Percentiles rank a stretch among this genome's conserved stretches.
These are phyloP conservation scores for Halichoerus grypus DNA, from an alignment of 2,113 vertebrate species.

Conservation along the genomic window DNA sequence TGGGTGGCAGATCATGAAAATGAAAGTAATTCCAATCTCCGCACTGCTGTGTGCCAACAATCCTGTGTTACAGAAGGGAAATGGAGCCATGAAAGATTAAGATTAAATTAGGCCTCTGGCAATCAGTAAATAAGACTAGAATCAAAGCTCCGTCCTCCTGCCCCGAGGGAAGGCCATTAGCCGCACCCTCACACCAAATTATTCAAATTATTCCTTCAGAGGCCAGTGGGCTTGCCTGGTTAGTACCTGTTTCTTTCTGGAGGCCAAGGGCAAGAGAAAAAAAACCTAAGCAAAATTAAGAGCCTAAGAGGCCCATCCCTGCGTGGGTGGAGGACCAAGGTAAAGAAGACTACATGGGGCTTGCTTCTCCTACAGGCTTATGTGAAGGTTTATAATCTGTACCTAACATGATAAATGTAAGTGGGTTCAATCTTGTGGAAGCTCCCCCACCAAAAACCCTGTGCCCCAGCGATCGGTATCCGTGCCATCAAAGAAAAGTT, in stretches of 20 bases:
- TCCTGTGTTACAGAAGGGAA: neutral
- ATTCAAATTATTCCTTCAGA: neutral
- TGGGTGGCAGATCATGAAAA: neutral
- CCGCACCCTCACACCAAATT: neutral
- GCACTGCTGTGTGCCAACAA: neutral
- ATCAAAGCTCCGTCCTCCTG: neutral
- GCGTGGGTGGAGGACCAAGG: neutral
- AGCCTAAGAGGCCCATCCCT: neutral
- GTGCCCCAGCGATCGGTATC: neutral
- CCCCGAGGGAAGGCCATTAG: neutral
- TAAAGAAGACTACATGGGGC: neutral
- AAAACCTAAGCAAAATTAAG: neutral
- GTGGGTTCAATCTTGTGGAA: neutral
- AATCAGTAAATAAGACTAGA: neutral
- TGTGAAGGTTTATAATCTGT: neutral
- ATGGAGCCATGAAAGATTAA: neutral
- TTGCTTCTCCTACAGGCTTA: neutral
- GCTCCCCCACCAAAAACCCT: neutral
- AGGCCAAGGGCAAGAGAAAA: neutral
- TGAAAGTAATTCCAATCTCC: neutral
- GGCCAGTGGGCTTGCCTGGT: neutral
- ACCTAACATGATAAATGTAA: neutral
- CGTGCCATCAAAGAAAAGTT: neutral
- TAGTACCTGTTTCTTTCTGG: neutral
- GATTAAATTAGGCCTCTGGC: neutral